Evolutionary conservation across 2,797 vertebrate species (phyloP).

Genomic region (Alcedo quadribrachys): DNA sequence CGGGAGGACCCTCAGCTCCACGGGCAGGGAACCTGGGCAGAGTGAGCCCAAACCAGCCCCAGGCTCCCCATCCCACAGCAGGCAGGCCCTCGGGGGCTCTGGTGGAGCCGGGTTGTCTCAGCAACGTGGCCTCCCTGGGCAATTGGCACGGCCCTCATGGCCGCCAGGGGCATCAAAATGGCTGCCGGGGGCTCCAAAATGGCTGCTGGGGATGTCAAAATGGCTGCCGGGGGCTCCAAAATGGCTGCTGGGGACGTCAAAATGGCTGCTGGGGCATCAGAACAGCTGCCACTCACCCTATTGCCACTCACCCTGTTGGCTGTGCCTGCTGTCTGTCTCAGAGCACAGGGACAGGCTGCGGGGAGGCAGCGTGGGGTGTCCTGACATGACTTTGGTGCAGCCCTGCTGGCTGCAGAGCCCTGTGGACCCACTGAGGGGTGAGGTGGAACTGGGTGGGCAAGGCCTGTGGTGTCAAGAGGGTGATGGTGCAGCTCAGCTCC

Average conservation of each 20-base stretch:
- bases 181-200: not conserved
- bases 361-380: not conserved
- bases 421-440: not conserved
- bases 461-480: not conserved
- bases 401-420: accelerated
- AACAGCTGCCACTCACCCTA: not conserved
- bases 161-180: too few relatives aligned
- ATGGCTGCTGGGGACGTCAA: not conserved
- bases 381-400: not conserved
- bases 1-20: accelerated
- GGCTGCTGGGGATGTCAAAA: not conserved
- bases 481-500: not conserved
- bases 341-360: not conserved
- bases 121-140: accelerated
- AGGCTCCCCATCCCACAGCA: accelerated
- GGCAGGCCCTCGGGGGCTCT: too few relatives aligned
- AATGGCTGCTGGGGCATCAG: not conserved
- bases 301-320: not conserved
- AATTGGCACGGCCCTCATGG: not conserved
- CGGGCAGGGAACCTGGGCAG: not conserved
- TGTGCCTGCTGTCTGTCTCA: not conserved
- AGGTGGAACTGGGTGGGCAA: not conserved
- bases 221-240: too few relatives aligned
- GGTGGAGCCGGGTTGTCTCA: not conserved
- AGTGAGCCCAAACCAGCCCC: accelerated